Base-by-base conservation (phyloP, 2,113 vertebrate species). In the Muntiacus muntjak region DNA sequence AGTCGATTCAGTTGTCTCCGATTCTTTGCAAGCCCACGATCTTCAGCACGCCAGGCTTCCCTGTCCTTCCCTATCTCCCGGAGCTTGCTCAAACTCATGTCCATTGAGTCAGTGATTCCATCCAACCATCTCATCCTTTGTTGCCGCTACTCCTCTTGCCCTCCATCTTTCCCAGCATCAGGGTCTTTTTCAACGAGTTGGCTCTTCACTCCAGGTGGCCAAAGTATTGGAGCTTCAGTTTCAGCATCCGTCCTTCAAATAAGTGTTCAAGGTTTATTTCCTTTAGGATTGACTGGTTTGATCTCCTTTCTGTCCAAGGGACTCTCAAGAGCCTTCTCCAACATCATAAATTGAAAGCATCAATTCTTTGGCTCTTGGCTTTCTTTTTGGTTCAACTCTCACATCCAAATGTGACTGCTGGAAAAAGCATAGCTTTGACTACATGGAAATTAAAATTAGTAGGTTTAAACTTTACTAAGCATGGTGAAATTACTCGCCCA, bases 391-490 rank as follows among this genome's bases (percentile, higher is more conserved):
- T 71, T 19, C 17, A 40, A 40, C 67, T 71, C 67, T 71, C 67
- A 71, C n/a, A 71, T 71, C 67, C 67, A 71, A 40, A 40, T 0
- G 12, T 12, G 67, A 71, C 19, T 23, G n/a, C 19, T 40, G 19
- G n/a, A 23, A 40, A 36, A 40, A 71, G 17, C n/a, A 71, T 40
- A 71, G n/a, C n/a, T 71, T 36, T 36, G 64, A 36, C 64, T 36
- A 36, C 3, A 36, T 36, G 64, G 5, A 71, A 21, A 71, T 71
- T 36, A 71, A 71, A 71, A 47, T 76, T 3, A 83, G 12, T 30
- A 79, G 43, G 50, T 78, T 96, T 79, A 40, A 36, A 43, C 76
- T 96, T 97, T 71, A 54, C 25, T 76, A 36, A 50, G 78, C 89
- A 40, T 58, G 67, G 71, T 50, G 47, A 74, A 58, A 52, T 89